Evolutionary conservation across 2,113 vertebrate genomes (phyloP), one percentile per base, ranked within the genome.

Genomic region (Seriola aureovittata): DNA sequence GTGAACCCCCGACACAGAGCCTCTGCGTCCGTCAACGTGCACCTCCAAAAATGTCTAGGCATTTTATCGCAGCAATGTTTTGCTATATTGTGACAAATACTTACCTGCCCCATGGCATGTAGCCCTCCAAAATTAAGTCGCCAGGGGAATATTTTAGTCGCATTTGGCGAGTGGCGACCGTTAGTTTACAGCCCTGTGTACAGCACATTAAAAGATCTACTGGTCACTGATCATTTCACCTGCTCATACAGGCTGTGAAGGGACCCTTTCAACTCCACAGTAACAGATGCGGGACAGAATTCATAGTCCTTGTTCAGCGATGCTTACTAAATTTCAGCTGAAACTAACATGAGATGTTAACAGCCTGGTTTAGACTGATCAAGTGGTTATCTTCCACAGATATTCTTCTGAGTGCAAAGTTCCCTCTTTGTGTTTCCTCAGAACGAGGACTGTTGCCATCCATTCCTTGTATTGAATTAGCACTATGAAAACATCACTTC

Each of bases 361-460:
- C 6, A 21, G 50, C 21, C 19, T 21, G 50, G n/a, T 19, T 21
- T 52, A n/a, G 6, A 1, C 50, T n/a, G 0, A 52, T 29, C 16
- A 58, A 58, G 16, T n/a, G 8, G 8, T 9, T 46, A 21, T 38
- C 34, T 34, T 54, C 17, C 34, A 60, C 36, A 70, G 8, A 36
- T 36, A 13, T 10, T 57, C 23, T 74, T 48, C 5, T 19, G 32
- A 60, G 16, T 36, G 11, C 19, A 3, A 52, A 38, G 19, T 50
- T 72, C 60, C 23, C 9, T 71, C 32, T 60, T 40, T 60, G 54
- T 42, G 10, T 62, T 62, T 58, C 29, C 13, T 58, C 16, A 66
- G 46, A 62, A 60, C 42, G 57, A 55, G 14, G 25, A 46, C 5
- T 59, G 4, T 57, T 46, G 14, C 34, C 1, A 4, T 21, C 25